Base-by-base conservation (phyloP, 2,113 vertebrate species). In the Cyprinodon brontotheroides region DNA sequence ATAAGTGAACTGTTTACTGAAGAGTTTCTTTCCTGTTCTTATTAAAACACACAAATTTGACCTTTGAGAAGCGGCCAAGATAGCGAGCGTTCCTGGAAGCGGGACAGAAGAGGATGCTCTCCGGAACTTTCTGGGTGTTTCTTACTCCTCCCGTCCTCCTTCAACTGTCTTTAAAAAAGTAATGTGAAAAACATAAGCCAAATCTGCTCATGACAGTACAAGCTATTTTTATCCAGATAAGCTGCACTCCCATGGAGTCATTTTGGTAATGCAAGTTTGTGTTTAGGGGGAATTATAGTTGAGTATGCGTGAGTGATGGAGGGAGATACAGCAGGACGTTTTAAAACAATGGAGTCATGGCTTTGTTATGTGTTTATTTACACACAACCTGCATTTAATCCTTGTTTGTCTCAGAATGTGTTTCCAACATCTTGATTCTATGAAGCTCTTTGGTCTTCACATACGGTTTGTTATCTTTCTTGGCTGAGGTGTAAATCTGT, bases 221-320 rank as follows among this genome's bases (percentile, higher is more conserved):
- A 81, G 75, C 83, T 93, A 88, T 89, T 91, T 92, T 86, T 88
- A 86, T 37, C 64, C 38, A 48, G 75, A 77, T 84, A 82, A 77
- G 76, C 81, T 84, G 67, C 74, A 77, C 80, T 82, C 75, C 75
- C 90, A 53, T 67, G 67, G 77, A 77, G 81, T 84, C 78, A 66
- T 61, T 78, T 68, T 40, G 64, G 48, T 29, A 61, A 57, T 66
- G 36, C 22, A 48, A 63, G 72, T 61, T 61, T 64, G 65, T 43
- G 9, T 41, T 53, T 69, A 47, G 22, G 17, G 17, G 40, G 43
- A 9, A 57, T 57, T 57, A 57, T 57, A 57, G 50, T n/a, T 57
- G 50, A 17, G 15, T 53, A 20, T 53, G 17, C 14, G 50, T 57
- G 66, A 38, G 53, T 6, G 59, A 68, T 61, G 77, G 72, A 62